Evolutionary conservation across 2,113 vertebrate genomes (phyloP), one percentile per base, ranked within the genome.

Genomic region (Mugil cephalus): DNA sequence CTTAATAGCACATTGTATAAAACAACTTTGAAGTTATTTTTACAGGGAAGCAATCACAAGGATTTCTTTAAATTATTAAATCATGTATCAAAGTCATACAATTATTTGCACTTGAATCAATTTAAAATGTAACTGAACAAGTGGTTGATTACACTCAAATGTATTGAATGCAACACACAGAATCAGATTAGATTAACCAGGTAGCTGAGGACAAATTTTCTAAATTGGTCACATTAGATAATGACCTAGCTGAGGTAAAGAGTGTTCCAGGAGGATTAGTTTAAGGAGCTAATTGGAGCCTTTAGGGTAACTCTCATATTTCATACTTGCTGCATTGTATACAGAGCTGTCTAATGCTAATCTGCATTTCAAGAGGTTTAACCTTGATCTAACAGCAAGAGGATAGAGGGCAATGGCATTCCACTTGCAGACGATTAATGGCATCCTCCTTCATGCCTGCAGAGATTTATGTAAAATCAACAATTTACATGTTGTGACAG

Each of bases 281-380:
- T 72, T 50, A 81, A 79, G 74, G 68, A 79, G 58, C 34, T 85
- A 87, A 88, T 71, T 77, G 69, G 30, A 58, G 75, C 55, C 66
- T 80, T 84, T 34, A 58, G 76, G 81, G 39, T 73, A 47, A 63
- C 64, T 69, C 34, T 6, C 4, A 10, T 42, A 58, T 82, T 77
- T 80, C 73, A 75, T 81, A 70, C 81, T 74, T 35, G 46, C 36
- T 65, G 39, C 45, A 51, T 60, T 80, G 75, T 76, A 86, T 69
- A 66, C 66, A 36, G 63, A 61, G 42, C 2, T 18, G 14, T 38
- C 36, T 36, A 35, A 80, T 8, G 56, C 43, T 67, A 65, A 83
- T 86, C 68, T 85, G 77, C 74, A 85, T 69, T 79, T 83, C 58
- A 85, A 77, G 46, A 67, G 78, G 10, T 50, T 64, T 10, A 30